phyloP scores from a whole-genome alignment of 2,888 invertebrate species.

The Disparrhopalites patrizii region DNA sequence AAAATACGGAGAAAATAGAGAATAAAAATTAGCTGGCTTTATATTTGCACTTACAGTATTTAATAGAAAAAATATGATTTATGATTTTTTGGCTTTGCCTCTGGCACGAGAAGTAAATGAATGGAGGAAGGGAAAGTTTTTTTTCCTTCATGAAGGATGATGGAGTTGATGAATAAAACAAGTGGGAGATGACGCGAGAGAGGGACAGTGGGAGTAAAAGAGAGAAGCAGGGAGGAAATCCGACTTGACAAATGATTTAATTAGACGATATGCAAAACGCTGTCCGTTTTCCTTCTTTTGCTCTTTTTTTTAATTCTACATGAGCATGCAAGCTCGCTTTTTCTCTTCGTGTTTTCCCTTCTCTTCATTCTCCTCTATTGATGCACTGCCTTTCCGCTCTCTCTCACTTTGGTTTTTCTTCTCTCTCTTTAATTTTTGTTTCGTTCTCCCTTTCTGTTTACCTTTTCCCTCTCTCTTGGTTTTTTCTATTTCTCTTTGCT shows the following conservation, averaged over 20 bases:
- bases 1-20: neutral
- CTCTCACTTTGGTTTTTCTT: neutral
- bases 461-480: too few species aligned
- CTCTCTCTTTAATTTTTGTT: too few species aligned
- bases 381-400: neutral
- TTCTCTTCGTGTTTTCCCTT: neutral
- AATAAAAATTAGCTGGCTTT: neutral
- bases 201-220: neutral
- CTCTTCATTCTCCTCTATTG: neutral
- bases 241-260: slow-evolving; percentile 44
- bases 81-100: neutral
- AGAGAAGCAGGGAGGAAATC: slow-evolving; percentile 30
- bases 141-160: neutral
- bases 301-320: neutral
- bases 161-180: slow-evolving; percentile 27
- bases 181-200: too few species aligned
- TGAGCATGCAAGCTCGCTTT: neutral
- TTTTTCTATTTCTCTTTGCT: too few species aligned
- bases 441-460: too few species aligned
- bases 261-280: slow-evolving; percentile 33
- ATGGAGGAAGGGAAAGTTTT: neutral
- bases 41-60: neutral
- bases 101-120: neutral
- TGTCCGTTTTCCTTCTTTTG: neutral
- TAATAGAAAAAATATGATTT: neutral